Evolutionary conservation across 1,140 invertebrate genomes (phyloP).

Genomic region (Myzus persicae): DNA sequence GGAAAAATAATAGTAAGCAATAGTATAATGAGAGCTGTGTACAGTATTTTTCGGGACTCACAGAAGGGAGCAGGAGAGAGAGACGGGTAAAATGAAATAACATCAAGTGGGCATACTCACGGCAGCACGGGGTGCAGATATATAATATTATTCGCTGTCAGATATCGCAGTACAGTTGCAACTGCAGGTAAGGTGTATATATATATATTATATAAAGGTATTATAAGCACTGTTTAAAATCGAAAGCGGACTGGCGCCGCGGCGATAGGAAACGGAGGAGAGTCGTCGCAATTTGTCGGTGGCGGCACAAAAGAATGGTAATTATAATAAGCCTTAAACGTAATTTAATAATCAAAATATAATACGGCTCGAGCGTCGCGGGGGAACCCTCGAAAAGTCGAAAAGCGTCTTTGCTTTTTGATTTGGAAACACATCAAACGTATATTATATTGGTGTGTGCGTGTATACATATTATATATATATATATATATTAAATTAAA

Average conservation of each 20-base stretch:
- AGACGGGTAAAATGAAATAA: not conserved
- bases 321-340: conserved; percentile 48
- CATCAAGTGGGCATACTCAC: not conserved
- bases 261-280: not conserved
- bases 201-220: not conserved
- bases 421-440: conserved; percentile 58
- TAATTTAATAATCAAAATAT: conserved; percentile 49
- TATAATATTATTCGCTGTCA: not conserved
- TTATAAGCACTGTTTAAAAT: not conserved
- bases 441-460: conserved; percentile 1
- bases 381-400: conserved; percentile 24
- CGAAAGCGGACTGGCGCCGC: not conserved
- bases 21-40: not conserved
- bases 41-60: no score
- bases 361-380: not conserved
- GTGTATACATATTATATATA: not conserved
- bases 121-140: not conserved
- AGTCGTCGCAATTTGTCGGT: not conserved
- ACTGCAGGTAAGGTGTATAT: not conserved
- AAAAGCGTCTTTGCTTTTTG: conserved; percentile 50
- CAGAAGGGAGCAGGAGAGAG: not conserved
- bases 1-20: not conserved
- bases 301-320: conserved; percentile 45
- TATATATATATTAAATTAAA: conserved; percentile 1
- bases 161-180: not conserved